Base-by-base conservation (phyloP, 2,113 vertebrate species). In the Corynorhinus townsendii region DNA sequence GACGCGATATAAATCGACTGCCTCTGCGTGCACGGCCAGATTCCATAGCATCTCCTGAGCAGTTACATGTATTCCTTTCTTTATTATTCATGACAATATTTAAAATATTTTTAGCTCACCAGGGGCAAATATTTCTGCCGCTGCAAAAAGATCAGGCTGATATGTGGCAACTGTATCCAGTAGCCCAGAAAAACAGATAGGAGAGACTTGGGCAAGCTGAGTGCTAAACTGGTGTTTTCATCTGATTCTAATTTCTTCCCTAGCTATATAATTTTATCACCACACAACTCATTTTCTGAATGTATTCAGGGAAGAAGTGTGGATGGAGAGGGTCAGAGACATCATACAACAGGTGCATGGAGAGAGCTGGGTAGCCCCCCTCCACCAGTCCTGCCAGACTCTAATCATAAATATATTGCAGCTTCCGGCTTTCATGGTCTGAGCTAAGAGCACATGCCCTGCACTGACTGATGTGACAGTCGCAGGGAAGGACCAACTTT, bases 211-310 rank as follows among this genome's bases (percentile, higher is more conserved):
- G 38, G 68, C 90, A 96, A 95, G 75, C 92, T 95, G 93, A 96
- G 90, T 19, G 24, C 76, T 52, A 20, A 89, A 47, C 72, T 87
- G 94, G 68, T 76, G 85, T 97, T 96, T 97, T 96, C 96, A 96
- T 98, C 96, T 97, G 98, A 98, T 97, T 97, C 86, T 95, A 91
- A 97, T 98, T 98, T 97, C 86, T 94, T 64, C 97, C 96, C 96
- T 96, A 98, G 49, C 66, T 35, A 52, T 49, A 15, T 89, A 71
- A 72, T 97, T 97, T 98, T 68, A 0, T 98, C 97, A 97, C 91
- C 56, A 96, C 68, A 84, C 83, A 96, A 93, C 89, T 97, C 96
- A 89, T 94, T 95, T 93, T 98, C 95, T 87, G 84, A 0, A 3
- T 92, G 76, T 95, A 93, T 98, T 98, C 98, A 96, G 91, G 47